Conservation (phyloP, 2,113 vertebrate species). For the Ciconia boyciana region DNA sequence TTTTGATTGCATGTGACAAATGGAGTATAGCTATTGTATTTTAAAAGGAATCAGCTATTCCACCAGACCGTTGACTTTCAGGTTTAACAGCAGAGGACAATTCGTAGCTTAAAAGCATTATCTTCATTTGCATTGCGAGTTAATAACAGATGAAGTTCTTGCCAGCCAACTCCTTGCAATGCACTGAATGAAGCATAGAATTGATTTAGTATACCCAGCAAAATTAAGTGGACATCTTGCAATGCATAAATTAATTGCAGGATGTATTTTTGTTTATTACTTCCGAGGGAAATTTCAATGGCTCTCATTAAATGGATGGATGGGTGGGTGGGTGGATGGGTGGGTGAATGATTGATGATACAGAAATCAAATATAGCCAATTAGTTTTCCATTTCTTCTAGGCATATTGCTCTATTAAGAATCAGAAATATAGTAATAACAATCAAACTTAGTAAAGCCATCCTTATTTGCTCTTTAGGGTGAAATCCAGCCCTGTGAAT, state of each 20-base stretch:
- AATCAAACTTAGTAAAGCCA: background rate
- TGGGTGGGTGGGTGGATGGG: background rate
- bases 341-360: conserved; percentile 8
- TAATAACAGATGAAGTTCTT: conserved; percentile 17
- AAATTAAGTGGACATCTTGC: conserved; percentile 54
- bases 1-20: background rate
- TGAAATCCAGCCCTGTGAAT: background rate
- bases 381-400: conserved; percentile 60
- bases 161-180: background rate
- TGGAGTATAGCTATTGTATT: background rate
- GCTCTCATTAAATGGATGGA: conserved; percentile 50
- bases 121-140: conserved; percentile 14
- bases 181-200: conserved; percentile 19
- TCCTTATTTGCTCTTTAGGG: background rate
- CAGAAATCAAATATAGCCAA: conserved; percentile 40
- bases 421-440: background rate
- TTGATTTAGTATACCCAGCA: conserved; percentile 40
- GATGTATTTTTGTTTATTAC: conserved; percentile 59
- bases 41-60: background rate
- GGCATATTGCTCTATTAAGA: conserved; percentile 48
- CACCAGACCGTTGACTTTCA: background rate
- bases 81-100: background rate
- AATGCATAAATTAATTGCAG: conserved; percentile 52
- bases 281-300: conserved; percentile 35
- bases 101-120: background rate